These are phyloP conservation scores for Tinamus guttatus DNA, from an alignment of 2,113 vertebrate genomes.

Conservation along the genomic window DNA sequence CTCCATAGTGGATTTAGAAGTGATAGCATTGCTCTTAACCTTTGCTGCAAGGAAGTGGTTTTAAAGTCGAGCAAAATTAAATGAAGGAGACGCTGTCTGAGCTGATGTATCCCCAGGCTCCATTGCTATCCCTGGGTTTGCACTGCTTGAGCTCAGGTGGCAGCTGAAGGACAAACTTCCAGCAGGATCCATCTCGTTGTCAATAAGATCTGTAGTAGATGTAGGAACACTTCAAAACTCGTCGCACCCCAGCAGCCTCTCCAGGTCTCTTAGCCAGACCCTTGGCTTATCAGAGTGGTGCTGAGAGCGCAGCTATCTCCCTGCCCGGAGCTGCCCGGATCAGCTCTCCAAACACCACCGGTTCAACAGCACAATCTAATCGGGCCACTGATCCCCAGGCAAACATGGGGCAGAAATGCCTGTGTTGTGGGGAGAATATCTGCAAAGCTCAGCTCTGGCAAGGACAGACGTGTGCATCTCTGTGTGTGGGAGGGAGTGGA, in stretches of 20 bases:
- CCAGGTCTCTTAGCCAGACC: background rate
- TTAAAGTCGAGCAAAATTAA: background rate
- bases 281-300: slow-evolving; percentile 9
- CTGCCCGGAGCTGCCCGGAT: background rate
- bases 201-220: background rate
- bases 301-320: background rate
- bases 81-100: background rate
- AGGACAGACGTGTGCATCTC: background rate
- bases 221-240: background rate
- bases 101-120: background rate
- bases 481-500: background rate
- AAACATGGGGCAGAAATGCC: background rate
- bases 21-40: background rate
- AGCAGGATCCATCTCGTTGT: background rate
- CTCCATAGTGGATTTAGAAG: background rate
- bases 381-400: background rate
- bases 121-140: background rate
- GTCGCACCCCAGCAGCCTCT: background rate
- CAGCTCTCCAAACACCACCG: background rate
- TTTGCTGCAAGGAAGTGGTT: background rate
- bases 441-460: accelerated
- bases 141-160: background rate
- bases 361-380: background rate
- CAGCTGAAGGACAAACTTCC: background rate
- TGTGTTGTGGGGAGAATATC: background rate